Percentiles rank a stretch among this genome's conserved stretches.
These are phyloP conservation scores for Nemapogon koenigi DNA, from an alignment of 2,888 invertebrate genomes.

Conservation along the genomic window DNA sequence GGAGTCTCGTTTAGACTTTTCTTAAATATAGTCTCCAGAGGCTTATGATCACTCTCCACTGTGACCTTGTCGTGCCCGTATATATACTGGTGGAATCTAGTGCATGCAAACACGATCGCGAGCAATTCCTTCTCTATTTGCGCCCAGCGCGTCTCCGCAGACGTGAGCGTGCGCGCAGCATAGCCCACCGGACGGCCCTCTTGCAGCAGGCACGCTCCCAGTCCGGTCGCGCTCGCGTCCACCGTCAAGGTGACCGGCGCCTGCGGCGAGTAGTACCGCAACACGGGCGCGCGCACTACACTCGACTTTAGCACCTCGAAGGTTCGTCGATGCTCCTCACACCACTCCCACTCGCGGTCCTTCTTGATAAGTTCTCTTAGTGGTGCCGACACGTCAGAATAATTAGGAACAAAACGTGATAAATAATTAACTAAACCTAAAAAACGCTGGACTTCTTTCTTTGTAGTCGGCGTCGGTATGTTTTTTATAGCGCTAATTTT, in stretches of 20 bases:
- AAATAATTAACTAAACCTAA: constrained; percentile 11
- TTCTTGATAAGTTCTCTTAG: constrained; percentile 11
- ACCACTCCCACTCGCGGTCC: constrained; percentile 11
- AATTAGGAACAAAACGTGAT: constrained; percentile 11
- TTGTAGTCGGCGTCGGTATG: no score
- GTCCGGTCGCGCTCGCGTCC: constrained; percentile 11
- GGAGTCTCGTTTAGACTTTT: constrained; percentile 19
- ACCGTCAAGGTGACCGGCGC: constrained; percentile 13
- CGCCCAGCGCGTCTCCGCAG: constrained; percentile 12
- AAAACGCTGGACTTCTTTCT: no score
- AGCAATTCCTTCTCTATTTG: constrained; percentile 19
- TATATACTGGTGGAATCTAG: constrained; percentile 17
- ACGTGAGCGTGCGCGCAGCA: constrained; percentile 15
- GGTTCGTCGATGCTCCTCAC: constrained; percentile 1
- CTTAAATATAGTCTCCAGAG: constrained; percentile 23
- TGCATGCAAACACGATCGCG: constrained; percentile 16
- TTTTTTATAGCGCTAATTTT: no score
- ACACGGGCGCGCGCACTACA: constrained; percentile 9
- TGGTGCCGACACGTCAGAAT: constrained; percentile 4
- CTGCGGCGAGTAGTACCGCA: constrained; percentile 10
- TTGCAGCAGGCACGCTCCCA: constrained; percentile 14
- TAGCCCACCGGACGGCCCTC: constrained; percentile 12
- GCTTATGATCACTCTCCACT: constrained; percentile 26
- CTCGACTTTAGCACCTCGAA: constrained; percentile 8
- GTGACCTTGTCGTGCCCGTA: constrained; percentile 18